These are phyloP conservation scores for Oreortyx pictus DNA, from an alignment of 2,797 vertebrate species.

Conservation along the genomic window DNA sequence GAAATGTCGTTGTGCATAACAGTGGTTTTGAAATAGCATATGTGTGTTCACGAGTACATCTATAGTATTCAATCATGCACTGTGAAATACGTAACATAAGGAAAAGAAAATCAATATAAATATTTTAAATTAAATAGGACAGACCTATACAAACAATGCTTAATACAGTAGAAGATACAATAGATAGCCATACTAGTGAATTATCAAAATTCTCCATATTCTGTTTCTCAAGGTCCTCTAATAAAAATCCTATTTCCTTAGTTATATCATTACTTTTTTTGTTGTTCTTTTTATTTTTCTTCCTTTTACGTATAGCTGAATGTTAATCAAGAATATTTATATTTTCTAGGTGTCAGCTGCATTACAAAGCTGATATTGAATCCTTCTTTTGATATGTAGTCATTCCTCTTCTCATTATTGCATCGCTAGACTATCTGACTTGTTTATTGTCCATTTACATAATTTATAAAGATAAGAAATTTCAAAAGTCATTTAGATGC, in stretches of 20 bases:
- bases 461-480: conserved; percentile 71
- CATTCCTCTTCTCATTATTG: conserved; percentile 66
- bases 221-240: not conserved
- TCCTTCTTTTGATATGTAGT: conserved; percentile 49
- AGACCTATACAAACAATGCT: not conserved
- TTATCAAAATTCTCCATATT: not conserved
- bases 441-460: conserved; percentile 60
- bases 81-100: not conserved
- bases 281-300: conserved; percentile 45
- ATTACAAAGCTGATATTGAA: conserved; percentile 68
- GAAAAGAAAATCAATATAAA: not conserved
- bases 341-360: conserved; percentile 60
- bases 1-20: not conserved
- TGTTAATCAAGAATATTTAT: conserved; percentile 70
- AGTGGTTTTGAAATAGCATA: not conserved
- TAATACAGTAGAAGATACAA: not conserved
- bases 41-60: not conserved
- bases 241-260: conserved; percentile 49
- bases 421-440: conserved; percentile 53
- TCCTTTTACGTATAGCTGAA: conserved; percentile 46
- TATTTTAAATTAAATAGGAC: not conserved
- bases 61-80: not conserved
- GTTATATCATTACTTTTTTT: conserved; percentile 57
- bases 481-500: conserved; percentile 30
- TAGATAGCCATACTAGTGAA: not conserved